phyloP scores from a whole-genome alignment of 2,113 vertebrate species.

The Poecile atricapillus region DNA sequence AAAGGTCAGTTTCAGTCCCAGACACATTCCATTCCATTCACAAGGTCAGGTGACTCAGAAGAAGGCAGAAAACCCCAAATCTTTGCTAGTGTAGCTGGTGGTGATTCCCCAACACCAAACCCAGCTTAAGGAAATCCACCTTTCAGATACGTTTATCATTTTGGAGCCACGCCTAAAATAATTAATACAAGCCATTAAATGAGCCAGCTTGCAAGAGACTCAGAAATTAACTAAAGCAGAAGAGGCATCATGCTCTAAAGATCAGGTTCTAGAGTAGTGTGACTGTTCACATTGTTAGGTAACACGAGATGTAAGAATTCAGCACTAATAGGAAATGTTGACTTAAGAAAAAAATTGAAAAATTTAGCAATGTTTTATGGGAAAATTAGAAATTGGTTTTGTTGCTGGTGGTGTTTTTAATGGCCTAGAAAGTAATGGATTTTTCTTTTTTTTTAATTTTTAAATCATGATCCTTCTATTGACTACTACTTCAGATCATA shows the following conservation, averaged over 20 bases:
- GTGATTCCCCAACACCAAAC: background rate
- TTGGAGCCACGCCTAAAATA: background rate
- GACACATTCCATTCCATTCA: background rate
- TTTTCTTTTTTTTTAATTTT: background rate
- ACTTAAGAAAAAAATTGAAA: background rate
- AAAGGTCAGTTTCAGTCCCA: background rate
- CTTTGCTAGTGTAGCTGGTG: background rate
- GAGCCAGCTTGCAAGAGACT: background rate
- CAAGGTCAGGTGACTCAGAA: background rate
- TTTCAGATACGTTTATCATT: background rate
- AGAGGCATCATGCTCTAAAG: background rate
- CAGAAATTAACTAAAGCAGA: background rate
- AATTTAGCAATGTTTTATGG: background rate
- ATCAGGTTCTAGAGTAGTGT: background rate
- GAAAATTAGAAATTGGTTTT: background rate
- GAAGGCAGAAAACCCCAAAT: background rate
- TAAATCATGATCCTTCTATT: background rate
- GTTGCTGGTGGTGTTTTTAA: background rate
- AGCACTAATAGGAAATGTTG: background rate
- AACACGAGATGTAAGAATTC: background rate
- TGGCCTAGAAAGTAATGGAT: background rate
- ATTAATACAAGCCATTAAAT: background rate
- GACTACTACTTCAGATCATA: background rate
- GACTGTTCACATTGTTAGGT: background rate
- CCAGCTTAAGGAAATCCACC: background rate